Base-by-base conservation (phyloP, 2,113 vertebrate genomes). In the Murina feae region DNA sequence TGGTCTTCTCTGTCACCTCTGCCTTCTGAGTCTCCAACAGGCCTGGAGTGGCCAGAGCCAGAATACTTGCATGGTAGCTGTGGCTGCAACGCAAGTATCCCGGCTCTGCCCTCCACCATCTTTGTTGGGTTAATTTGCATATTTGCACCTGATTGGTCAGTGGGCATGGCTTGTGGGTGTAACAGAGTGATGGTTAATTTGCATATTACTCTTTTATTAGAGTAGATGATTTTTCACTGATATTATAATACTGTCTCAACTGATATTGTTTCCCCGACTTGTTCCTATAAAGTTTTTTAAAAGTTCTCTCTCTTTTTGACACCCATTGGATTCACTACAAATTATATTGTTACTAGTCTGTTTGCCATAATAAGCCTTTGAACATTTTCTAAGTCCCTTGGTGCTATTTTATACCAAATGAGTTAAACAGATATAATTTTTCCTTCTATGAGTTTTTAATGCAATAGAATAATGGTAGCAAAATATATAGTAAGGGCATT, bases 261-360 rank as follows among this genome's bases (percentile, higher is more conserved):
- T 92, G 92, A 82, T 30, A 37, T 87, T 93, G 81, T 90, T 95
- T 95, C 11, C 32, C 18, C 87, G 39, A 18, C 39, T 93, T 89
- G 1, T 84, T 80, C 93, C 32, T 91, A 32, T 71, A 86, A 95
- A 93, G 35, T 53, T 55, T 85, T 86, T 75, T 21, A 23, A 39
- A 79, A 66, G 20, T 88, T 85, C 4, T 85, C 60, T 78, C 65
- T 95, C 1, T 55, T 91, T 95, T 75, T 95, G 60, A 82, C 6
- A 81, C 23, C 32, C 35, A 68, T 66, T 84, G 35, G 23, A 94
- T 76, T 95, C 75, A 72, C 32, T 65, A 49, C 9, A 91, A 89
- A 91, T 95, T 83, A 89, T 71, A 80, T 85, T 80, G 47, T 86
- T 94, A 72, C 60, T 69, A 95, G n/a, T 32, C 53, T 96, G 47